These are phyloP conservation scores for Meles meles DNA, from an alignment of 2,113 vertebrate genomes.

Conservation along the genomic window DNA sequence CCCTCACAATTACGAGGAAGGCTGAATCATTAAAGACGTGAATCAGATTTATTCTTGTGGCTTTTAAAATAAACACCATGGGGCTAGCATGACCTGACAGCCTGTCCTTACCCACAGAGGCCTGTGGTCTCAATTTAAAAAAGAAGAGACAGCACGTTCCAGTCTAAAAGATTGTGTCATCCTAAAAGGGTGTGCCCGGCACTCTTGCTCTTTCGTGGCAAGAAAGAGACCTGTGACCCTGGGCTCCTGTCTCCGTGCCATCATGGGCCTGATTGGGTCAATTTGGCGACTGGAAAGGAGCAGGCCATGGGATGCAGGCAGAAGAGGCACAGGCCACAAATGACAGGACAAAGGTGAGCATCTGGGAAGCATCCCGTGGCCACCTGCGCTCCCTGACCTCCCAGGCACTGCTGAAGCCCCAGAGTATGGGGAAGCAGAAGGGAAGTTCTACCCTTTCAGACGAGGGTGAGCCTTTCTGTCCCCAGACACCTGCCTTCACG, in stretches of 20 bases:
- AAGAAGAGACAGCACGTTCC: neutral
- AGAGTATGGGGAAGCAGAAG: neutral
- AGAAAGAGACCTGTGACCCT: neutral
- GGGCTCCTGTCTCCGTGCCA: neutral
- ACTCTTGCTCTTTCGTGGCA: neutral
- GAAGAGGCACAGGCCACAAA: neutral
- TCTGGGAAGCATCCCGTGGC: neutral
- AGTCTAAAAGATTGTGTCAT: constrained; percentile 1
- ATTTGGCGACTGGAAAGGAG: neutral
- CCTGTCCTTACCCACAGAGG: constrained; percentile 15
- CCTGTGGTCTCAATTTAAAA: neutral
- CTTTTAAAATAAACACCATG: constrained; percentile 55
- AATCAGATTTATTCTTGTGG: constrained; percentile 39
- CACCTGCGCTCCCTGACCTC: neutral
- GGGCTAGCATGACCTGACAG: constrained; percentile 43
- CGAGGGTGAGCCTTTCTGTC: neutral
- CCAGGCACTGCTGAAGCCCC: neutral
- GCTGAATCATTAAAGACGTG: constrained; percentile 41
- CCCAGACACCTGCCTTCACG: neutral
- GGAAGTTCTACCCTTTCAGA: neutral
- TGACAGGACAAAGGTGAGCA: neutral
- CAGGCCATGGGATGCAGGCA: neutral
- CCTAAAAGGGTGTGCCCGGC: neutral
- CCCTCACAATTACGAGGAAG: constrained; percentile 11
- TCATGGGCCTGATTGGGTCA: neutral